phyloP scores from a whole-genome alignment of 2,113 vertebrate genomes.

The Toxotes chatareus region DNA sequence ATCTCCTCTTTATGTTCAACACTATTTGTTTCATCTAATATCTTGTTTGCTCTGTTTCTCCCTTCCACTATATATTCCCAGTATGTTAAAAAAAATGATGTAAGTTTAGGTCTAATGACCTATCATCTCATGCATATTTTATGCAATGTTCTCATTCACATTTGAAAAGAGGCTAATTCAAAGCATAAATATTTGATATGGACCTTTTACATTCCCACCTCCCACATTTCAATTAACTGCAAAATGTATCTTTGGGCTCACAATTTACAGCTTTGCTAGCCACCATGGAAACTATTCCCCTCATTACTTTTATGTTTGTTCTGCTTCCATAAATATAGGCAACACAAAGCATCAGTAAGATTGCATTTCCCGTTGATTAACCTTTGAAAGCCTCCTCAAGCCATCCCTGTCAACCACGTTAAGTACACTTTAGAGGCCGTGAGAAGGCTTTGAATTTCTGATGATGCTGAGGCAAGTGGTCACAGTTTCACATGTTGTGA shows the following conservation, averaged over 20 bases:
- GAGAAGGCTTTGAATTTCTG: constrained; percentile 7
- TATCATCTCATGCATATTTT: constrained; percentile 66
- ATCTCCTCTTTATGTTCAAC: constrained; percentile 11
- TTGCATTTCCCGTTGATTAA: constrained; percentile 56
- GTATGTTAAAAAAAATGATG: constrained; percentile 47
- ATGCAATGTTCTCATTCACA: constrained; percentile 72
- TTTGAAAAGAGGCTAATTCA: constrained; percentile 75
- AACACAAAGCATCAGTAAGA: constrained; percentile 48
- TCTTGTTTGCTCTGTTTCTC: constrained; percentile 15
- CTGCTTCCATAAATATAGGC: constrained; percentile 39
- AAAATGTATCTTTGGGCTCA: constrained; percentile 57
- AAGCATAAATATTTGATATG: constrained; percentile 76
- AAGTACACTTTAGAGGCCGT: not conserved
- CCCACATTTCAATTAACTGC: constrained; percentile 72
- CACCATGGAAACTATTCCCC: constrained; percentile 18
- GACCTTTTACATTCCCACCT: constrained; percentile 69
- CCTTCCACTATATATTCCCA: constrained; percentile 8
- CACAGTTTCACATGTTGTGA: not conserved
- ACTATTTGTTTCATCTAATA: constrained; percentile 9
- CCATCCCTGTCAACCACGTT: constrained; percentile 28
- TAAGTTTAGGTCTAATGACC: constrained; percentile 59
- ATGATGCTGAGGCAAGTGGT: not conserved
- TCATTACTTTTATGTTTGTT: constrained; percentile 55
- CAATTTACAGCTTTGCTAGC: constrained; percentile 20
- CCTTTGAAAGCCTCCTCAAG: constrained; percentile 29